Evolutionary conservation across 2,797 vertebrate species (phyloP), one percentile per base, ranked within the genome.

Genomic region (Champsocephalus esox): DNA sequence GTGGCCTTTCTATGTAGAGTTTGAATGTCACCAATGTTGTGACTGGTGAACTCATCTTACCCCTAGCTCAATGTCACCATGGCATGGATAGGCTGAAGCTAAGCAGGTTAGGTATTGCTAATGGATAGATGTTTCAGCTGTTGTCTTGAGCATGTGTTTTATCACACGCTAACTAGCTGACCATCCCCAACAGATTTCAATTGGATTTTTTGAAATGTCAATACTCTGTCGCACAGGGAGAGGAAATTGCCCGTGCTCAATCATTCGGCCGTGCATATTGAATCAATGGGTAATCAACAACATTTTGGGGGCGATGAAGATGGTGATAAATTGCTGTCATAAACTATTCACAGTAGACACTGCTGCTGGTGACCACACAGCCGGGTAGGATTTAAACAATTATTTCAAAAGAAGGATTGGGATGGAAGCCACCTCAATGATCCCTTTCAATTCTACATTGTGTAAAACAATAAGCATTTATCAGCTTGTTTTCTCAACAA

Each of bases 381-480:
- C 76, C 58, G 3, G 67, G 70, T 55, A 81, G 81, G 79, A 73
- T 86, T 84, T 58, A 73, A 79, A 59, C 62, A 32, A 34, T 78
- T 81, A 21, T 67, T 84, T 82, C 56, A 72, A 71, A 78, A 60
- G 63, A 80, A 69, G 80, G 54, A 82, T 71, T 75, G 67, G 59
- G 78, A 80, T n/a, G 21, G 48, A 63, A 68, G 61, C 77, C 75
- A 66, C 77, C 79, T 77, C 75, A 73, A 24, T 55, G 44, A 76
- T n/a, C 83, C 89, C 82, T 93, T 91, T 92, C 91, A 88, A 88
- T 77, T 82, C 75, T 70, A 79, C 52, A 62, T 85, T 74, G 77
- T 79, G 83, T 89, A 86, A 91, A 72, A 85, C 88, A 91, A 92
- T 92, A 87, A 92, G 79, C 89, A 88, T 90, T 89, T 90, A 92